Evolutionary conservation across 2,888 invertebrate genomes (phyloP), one percentile per base, ranked within the genome.

Genomic region (Rhopalosiphum nymphaeae): DNA sequence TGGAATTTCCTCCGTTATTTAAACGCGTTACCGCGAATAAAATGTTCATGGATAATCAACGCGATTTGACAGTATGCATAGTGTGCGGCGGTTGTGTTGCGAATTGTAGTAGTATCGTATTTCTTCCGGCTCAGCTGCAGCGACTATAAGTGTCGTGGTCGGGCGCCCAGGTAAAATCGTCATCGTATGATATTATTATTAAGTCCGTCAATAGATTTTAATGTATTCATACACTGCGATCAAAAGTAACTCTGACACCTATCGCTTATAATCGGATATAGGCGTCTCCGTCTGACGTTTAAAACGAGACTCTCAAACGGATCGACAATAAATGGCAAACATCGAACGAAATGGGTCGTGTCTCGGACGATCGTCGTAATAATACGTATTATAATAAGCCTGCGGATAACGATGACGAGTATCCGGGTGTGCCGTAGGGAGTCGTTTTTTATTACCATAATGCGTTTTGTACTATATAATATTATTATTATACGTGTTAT

Each of bases 351-450:
- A 16, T 0, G 13, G 16, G n/a, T 2, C 36, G 67, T 67, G 16
- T 67, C 67, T n/a, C 7, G 7, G 36, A 16, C 84, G 42, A 26
- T 85, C 42, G 3, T 85, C 42, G 42, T 85, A 25, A 85, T 49
- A 44, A n/a, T 61, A n/a, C 21, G n/a, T 56, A 89, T 36, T 67
- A 49, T 91, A 78, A 89, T 13, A 25, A 78, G 67, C 13, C 67
- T 26, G 25, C 9, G 9, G 53, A 87, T 49, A 36, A 46, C n/a
- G 46, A 7, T 7, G 44, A 67, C 13, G 21, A 21, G 67, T 44
- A 78, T 26, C 61, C 61, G 61, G 61, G n/a, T 61, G 89, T 16
- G 90, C 90, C 90, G 46, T 25, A 91, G 90, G 90, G 46, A 46
- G 4, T 29, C 4, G 46, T 90, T 67, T 78, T 16, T 36, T 36